Evolutionary conservation across 2,888 invertebrate species (phyloP), one percentile per base, ranked within the genome.

Genomic region (Paralinhomoeus sp.): DNA sequence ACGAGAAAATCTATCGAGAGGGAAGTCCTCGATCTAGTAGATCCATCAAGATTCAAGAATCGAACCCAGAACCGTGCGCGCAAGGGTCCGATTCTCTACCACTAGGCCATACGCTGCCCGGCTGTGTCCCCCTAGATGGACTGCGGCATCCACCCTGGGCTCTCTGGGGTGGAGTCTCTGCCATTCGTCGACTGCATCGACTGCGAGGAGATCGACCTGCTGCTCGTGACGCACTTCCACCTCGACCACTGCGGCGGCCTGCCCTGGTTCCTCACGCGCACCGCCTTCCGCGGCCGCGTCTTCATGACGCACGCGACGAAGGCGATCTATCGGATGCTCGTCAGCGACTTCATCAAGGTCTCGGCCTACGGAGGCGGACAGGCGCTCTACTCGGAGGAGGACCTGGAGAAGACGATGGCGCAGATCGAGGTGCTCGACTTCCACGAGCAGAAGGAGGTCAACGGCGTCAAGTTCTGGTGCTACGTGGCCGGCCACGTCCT

Each of bases 261-360:
- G 45, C 97, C 97, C 0, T 97, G 91, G 87, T 89, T 97, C 63
- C 69, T 97, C 24, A 77, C 80, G 57, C 93, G 93, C 65, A 97
- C 97, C 0, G 83, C 81, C 43, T 93, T 97, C 64, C 45, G 51
- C 57, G 91, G 93, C 1, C 73, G 89, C 37, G 91, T 91, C 63
- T 93, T 91, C 62, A 97, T 97, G 97, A 97, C 97, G 0, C 97
- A 99, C 62, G 93, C 97, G 0, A 91, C 97, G 0, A 97, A 99
- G 71, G 93, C 93, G 24, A 97, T 99, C 58, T 93, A 91, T 63
- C 72, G 87, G 51, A 91, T 89, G 89, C 73, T 93, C 24, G 71
- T 93, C 2, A 87, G 89, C 0, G 93, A 93, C 75, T 93, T 85
- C 60, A 89, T 93, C 47, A 91, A 91, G 77, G 89, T 93, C 49